Conservation (phyloP, 2,888 invertebrate genomes). For the Oxyteleia sp. region DNA sequence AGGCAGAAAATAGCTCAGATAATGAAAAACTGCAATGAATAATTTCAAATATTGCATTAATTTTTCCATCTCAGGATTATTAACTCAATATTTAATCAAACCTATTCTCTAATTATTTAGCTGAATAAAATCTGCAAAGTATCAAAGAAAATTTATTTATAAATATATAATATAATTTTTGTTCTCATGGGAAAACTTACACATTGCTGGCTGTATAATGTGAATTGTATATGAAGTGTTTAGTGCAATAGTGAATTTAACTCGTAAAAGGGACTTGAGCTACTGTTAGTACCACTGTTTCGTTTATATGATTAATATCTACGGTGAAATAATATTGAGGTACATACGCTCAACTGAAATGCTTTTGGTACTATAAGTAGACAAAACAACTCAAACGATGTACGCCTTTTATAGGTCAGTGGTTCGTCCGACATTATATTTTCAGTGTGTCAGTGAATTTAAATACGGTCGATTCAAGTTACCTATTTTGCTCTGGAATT, state of each 20-base stretch:
- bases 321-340: slow-evolving; percentile 46
- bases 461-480: too few species aligned
- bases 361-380: slow-evolving; percentile 32
- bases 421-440: slow-evolving; percentile 9
- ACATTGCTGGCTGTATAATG: background rate
- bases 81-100: too few species aligned
- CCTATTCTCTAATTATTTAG: too few species aligned
- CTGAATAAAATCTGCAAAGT: background rate
- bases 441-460: background rate
- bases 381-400: slow-evolving; percentile 40
- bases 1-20: too few species aligned
- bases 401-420: slow-evolving; percentile 50
- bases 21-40: too few species aligned
- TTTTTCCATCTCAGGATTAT: too few species aligned
- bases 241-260: slow-evolving; percentile 34
- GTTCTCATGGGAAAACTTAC: background rate
- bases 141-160: background rate
- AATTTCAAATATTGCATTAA: too few species aligned
- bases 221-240: slow-evolving; percentile 25
- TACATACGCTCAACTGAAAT: slow-evolving; percentile 35
- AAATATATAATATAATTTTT: slow-evolving; percentile 9
- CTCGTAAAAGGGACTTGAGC: slow-evolving; percentile 29
- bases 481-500: too few species aligned
- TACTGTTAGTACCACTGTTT: slow-evolving; percentile 21
- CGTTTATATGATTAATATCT: slow-evolving; percentile 52